These are phyloP conservation scores for Agriopis aurantiaria DNA, from an alignment of 2,888 invertebrate genomes.

Conservation along the genomic window DNA sequence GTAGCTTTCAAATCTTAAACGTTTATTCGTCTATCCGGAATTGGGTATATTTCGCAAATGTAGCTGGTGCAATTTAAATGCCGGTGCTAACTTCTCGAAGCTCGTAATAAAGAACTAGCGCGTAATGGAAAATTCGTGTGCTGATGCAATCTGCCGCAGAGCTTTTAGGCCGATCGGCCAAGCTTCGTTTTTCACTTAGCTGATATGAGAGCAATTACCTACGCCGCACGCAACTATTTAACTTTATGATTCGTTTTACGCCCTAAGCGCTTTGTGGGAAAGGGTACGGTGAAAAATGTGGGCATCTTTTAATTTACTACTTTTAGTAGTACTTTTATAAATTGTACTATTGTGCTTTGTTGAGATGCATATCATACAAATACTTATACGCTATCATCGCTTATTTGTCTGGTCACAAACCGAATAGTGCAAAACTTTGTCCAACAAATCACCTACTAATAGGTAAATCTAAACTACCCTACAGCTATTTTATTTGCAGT, in stretches of 20 bases:
- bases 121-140: conserved; percentile 83
- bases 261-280: conserved; percentile 12
- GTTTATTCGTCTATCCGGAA: conserved; percentile 30
- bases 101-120: conserved; percentile 63
- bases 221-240: conserved; percentile 58
- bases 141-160: conserved; percentile 80
- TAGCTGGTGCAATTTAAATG: conserved; percentile 46
- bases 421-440: too few species aligned
- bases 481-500: neutral
- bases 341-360: too few species aligned
- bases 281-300: neutral
- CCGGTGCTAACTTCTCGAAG: conserved; percentile 52
- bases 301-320: too few species aligned
- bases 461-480: too few species aligned
- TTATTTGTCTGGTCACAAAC: too few species aligned
- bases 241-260: conserved; percentile 25
- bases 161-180: conserved; percentile 74
- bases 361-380: too few species aligned
- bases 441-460: too few species aligned
- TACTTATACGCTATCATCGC: too few species aligned
- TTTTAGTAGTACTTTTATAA: too few species aligned
- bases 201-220: conserved; percentile 72
- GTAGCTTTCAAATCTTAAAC: conserved; percentile 30
- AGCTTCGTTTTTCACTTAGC: conserved; percentile 77
- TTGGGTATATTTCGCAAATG: conserved; percentile 25